phyloP scores from a whole-genome alignment of 2,113 vertebrate genomes.

The human region DNA sequence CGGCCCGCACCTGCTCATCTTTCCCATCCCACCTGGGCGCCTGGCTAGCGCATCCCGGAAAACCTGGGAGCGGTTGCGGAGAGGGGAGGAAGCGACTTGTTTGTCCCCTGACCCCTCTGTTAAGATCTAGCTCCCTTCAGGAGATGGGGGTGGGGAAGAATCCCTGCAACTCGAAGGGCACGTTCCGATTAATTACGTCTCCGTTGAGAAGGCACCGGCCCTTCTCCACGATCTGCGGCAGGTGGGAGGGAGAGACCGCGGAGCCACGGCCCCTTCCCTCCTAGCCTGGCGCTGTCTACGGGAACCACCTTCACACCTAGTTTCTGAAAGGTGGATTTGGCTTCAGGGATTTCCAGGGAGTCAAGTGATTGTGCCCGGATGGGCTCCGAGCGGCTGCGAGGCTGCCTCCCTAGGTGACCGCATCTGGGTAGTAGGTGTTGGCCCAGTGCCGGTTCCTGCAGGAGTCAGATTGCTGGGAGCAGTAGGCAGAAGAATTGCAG shows the following conservation, averaged over 20 bases:
- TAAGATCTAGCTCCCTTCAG: background rate
- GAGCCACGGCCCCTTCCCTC: background rate
- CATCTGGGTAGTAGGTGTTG: constrained; percentile 65
- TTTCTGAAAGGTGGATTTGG: background rate
- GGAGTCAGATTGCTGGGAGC: constrained; percentile 48
- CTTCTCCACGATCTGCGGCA: background rate
- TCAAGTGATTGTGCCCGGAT: background rate
- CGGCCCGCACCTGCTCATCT: background rate
- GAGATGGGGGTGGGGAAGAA: background rate
- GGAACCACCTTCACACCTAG: background rate
- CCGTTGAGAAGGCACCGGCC: background rate
- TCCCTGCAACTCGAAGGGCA: background rate
- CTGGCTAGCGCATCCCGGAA: background rate
- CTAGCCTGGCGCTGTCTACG: background rate
- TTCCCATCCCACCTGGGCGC: background rate
- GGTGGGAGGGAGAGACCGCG: background rate
- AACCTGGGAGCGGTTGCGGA: background rate
- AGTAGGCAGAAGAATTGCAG: constrained; percentile 55
- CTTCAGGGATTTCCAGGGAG: background rate
- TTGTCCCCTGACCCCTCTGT: background rate
- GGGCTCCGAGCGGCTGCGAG: background rate
- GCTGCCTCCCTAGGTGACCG: constrained; percentile 19
- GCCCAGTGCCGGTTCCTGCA: constrained; percentile 38
- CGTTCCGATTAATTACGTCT: background rate
- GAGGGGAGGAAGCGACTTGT: background rate